Percentiles rank a stretch among this genome's conserved stretches.
phyloP scores from a whole-genome alignment of 2,888 invertebrate genomes.

The Eupithecia centaureata region DNA sequence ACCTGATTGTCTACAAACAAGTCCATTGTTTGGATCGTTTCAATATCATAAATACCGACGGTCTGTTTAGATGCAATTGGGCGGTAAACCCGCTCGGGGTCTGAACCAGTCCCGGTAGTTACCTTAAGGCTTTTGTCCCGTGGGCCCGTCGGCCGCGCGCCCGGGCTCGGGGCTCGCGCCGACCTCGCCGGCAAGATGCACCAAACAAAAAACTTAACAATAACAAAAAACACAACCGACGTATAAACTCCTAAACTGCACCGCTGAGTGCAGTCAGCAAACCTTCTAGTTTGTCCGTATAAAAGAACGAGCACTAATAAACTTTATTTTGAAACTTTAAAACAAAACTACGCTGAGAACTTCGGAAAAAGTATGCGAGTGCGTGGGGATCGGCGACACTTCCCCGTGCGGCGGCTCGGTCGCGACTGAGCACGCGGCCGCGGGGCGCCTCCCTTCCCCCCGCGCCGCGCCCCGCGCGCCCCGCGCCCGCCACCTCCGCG shows the following conservation, averaged over 20 bases:
- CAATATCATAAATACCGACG: conserved; percentile 46
- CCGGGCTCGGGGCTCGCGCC: conserved; percentile 73
- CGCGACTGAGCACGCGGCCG: conserved; percentile 82
- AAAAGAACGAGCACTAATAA: conserved; percentile 73
- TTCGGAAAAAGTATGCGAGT: conserved; percentile 81
- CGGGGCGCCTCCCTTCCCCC: conserved; percentile 44
- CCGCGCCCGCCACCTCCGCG: conserved; percentile 63
- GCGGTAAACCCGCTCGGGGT: conserved; percentile 48
- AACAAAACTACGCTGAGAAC: conserved; percentile 80
- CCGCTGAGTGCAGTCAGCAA: conserved; percentile 70
- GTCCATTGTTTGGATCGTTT: conserved; percentile 45
- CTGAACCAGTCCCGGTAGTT: conserved; percentile 61
- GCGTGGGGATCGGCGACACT: conserved; percentile 75
- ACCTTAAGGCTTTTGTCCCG: conserved; percentile 81
- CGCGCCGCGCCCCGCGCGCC: conserved; percentile 19
- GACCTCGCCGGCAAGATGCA: conserved; percentile 82
- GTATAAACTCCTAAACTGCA: conserved; percentile 77
- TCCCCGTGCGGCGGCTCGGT: conserved; percentile 77
- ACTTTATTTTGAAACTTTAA: conserved; percentile 78
- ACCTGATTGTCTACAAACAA: conserved; percentile 38
- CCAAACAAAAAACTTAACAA: conserved; percentile 84
- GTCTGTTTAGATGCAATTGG: conserved; percentile 51
- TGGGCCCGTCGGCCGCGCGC: conserved; percentile 72
- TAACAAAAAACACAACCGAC: conserved; percentile 82
- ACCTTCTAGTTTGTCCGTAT: conserved; percentile 68